phyloP scores from a whole-genome alignment of 1,140 invertebrate genomes.

The Paralvinella palmiformis region DNA sequence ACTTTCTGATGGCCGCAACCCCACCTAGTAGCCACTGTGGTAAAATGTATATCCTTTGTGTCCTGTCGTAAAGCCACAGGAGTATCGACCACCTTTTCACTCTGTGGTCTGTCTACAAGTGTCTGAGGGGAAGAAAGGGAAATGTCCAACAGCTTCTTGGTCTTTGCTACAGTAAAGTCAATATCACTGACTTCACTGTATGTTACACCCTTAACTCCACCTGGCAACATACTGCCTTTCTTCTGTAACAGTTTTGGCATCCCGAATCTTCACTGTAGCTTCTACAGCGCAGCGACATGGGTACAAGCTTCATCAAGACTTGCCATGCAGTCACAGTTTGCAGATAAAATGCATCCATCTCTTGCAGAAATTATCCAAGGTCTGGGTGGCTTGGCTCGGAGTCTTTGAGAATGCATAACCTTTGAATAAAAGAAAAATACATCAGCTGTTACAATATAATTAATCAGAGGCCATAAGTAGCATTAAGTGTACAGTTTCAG shows the following conservation, averaged over 20 bases:
- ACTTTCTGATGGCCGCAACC: not conserved
- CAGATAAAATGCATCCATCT: constrained; percentile 13
- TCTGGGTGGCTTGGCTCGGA: too few species aligned
- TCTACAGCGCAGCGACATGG: constrained; percentile 21
- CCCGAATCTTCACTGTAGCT: not conserved
- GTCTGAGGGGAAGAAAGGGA: not conserved
- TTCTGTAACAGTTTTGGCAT: not conserved
- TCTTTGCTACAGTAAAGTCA: not conserved
- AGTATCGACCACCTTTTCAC: not conserved
- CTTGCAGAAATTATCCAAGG: too few species aligned
- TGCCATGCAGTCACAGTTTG: constrained; percentile 24
- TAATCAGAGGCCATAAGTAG: too few species aligned
- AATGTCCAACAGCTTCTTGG: not conserved
- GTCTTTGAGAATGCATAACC: too few species aligned
- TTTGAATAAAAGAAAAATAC: too few species aligned
- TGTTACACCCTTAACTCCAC: not conserved
- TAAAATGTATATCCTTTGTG: not conserved
- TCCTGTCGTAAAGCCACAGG: not conserved
- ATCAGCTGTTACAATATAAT: too few species aligned
- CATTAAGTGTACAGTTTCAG: too few species aligned
- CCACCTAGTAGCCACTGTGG: not conserved
- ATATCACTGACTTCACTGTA: constrained; percentile 3
- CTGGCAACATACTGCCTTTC: too few species aligned
- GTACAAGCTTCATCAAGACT: constrained; percentile 21
- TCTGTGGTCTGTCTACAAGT: not conserved